Conservation (phyloP, 1,140 invertebrate species). For the Halictus rubicundus region DNA sequence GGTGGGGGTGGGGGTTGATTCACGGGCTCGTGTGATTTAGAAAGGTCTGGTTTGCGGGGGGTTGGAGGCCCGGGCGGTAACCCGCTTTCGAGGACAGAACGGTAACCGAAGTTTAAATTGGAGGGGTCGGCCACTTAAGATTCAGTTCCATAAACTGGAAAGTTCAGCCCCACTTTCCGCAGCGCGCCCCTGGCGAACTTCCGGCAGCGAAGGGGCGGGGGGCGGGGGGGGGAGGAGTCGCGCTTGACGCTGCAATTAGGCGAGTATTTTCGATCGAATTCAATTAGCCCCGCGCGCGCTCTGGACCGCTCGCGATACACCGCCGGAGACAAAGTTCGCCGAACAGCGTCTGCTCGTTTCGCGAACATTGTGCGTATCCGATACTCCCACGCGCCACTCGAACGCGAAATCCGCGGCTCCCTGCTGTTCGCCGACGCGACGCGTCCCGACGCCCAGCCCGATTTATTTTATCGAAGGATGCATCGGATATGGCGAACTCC, state of each 20-base stretch:
- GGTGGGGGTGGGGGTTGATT: constrained; percentile 17
- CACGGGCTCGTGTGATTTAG: constrained; percentile 14
- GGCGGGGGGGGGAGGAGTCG: no score
- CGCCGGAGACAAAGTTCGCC: constrained; percentile 27
- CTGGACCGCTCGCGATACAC: constrained; percentile 12
- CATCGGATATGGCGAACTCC: no score
- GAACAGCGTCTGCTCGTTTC: constrained; percentile 20
- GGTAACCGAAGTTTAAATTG: constrained; percentile 67
- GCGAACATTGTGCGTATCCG: background rate
- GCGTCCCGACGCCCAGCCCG: no score
- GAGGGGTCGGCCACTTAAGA: constrained; percentile 64
- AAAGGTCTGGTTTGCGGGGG: background rate
- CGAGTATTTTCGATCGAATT: constrained; percentile 67
- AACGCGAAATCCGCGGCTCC: no score
- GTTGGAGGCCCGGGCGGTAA: constrained; percentile 25
- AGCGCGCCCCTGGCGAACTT: constrained; percentile 15
- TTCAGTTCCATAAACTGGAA: constrained; percentile 65
- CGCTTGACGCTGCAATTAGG: constrained; percentile 60
- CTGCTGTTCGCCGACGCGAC: no score
- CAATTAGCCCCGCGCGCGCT: constrained; percentile 50
- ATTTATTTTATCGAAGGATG: no score
- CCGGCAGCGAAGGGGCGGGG: no score
- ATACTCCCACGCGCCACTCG: no score
- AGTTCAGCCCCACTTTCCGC: constrained; percentile 58
- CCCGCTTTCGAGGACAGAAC: constrained; percentile 60